These are phyloP conservation scores for Oplegnathus fasciatus DNA, from an alignment of 2,113 vertebrate species.

Conservation along the genomic window DNA sequence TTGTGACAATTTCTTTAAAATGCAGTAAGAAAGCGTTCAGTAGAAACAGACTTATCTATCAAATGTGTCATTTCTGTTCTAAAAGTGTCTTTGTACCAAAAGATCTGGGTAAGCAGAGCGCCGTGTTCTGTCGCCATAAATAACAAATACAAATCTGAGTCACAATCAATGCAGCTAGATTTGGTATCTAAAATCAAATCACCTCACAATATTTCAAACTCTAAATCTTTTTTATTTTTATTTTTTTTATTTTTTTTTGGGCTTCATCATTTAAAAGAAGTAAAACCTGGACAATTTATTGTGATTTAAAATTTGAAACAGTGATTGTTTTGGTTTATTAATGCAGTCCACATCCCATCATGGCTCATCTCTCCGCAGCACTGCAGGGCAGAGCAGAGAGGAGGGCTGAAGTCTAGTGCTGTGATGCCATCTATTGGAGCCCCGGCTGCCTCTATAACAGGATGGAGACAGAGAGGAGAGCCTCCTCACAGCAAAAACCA, in stretches of 20 bases:
- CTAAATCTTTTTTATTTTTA: neutral
- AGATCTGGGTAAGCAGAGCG: neutral
- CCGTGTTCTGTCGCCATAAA: neutral
- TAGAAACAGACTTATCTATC: neutral
- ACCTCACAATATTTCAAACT: neutral
- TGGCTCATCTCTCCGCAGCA: conserved; percentile 21
- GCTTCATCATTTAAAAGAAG: neutral
- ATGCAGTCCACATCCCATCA: neutral
- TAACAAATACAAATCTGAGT: conserved; percentile 22
- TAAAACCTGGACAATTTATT: neutral
- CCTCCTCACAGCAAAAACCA: conserved; percentile 11
- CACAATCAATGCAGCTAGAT: neutral
- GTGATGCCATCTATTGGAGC: conserved; percentile 99
- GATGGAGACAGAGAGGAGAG: conserved; percentile 21
- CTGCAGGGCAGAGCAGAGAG: conserved; percentile 17
- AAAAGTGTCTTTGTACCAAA: neutral
- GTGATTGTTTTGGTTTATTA: conserved; percentile 26
- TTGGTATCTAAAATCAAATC: neutral
- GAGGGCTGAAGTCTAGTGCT: conserved; percentile 91
- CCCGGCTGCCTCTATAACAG: conserved; percentile 80
- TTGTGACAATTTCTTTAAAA: conserved; percentile 15
- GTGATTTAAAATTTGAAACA: neutral
- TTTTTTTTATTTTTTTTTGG: no score
- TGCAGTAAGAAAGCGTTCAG: neutral
- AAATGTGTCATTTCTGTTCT: neutral